Evolutionary conservation across 2,797 vertebrate genomes (phyloP).

Genomic region (Phyllotis vaccarum): DNA sequence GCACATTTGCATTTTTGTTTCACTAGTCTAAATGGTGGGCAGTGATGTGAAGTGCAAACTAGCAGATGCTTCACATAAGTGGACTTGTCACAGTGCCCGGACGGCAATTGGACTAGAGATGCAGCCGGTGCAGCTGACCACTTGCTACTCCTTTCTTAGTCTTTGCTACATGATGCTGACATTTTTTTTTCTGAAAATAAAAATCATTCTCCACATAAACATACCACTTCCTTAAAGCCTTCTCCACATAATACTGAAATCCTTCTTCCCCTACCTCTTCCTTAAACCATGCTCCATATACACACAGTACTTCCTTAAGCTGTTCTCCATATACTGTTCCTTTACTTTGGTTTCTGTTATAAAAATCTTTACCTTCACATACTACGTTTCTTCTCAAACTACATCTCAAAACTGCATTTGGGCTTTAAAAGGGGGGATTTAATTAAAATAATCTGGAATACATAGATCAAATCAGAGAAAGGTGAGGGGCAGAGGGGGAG

Average conservation of each 20-base stretch:
- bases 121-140: not conserved
- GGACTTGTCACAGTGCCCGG: slow-evolving; percentile 65
- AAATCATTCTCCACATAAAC: not conserved
- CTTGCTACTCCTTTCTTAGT: slow-evolving; percentile 35
- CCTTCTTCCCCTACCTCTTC: not conserved
- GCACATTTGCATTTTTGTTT: slow-evolving; percentile 50
- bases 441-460: not conserved
- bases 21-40: slow-evolving; percentile 46
- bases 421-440: not conserved
- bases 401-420: not conserved
- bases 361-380: not conserved
- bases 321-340: not conserved
- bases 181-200: not conserved
- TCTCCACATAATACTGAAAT: not conserved
- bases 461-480: not conserved
- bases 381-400: not conserved
- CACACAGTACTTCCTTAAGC: not conserved
- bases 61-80: slow-evolving; percentile 73
- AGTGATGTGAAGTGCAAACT: slow-evolving; percentile 60
- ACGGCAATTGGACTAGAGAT: slow-evolving; percentile 5
- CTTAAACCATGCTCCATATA: not conserved
- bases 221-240: no score
- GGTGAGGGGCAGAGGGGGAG: not conserved
- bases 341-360: not conserved
- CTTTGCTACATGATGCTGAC: slow-evolving; percentile 44